A percentile compares a stretch with the other conserved stretches of the same genome.
phyloP scores from a whole-genome alignment of 2,797 vertebrate species.

The Mionectes olivaceus region DNA sequence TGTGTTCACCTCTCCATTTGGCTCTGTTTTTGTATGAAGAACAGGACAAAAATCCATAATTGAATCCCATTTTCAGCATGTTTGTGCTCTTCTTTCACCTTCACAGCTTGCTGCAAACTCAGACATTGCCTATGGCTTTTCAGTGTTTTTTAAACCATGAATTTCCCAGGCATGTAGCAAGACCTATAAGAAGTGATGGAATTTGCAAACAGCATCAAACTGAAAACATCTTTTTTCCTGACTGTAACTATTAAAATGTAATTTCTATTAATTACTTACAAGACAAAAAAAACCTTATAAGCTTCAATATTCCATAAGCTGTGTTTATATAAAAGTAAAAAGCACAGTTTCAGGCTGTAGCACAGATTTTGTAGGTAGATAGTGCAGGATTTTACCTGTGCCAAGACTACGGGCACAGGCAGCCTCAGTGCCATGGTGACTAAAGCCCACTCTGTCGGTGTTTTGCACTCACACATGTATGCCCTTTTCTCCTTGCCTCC shows the following conservation, averaged over 20 bases:
- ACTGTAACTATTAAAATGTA: background rate
- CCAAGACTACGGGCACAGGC: background rate
- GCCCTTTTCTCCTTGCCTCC: background rate
- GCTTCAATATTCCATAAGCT: background rate
- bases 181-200: background rate
- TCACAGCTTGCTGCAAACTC: background rate
- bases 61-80: background rate
- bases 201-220: background rate
- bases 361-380: background rate
- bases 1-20: background rate
- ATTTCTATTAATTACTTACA: background rate
- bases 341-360: background rate
- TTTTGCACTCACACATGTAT: background rate
- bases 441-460: accelerated
- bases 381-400: background rate
- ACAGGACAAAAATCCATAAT: background rate
- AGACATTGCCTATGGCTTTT: background rate
- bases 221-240: background rate
- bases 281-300: background rate
- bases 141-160: background rate
- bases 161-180: background rate
- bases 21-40: background rate
- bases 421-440: background rate
- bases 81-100: background rate
- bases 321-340: background rate